Percentiles rank a stretch among this genome's conserved stretches.
Evolutionary conservation across 2,888 invertebrate genomes (phyloP).

Genomic region (Hemithea aestivaria): DNA sequence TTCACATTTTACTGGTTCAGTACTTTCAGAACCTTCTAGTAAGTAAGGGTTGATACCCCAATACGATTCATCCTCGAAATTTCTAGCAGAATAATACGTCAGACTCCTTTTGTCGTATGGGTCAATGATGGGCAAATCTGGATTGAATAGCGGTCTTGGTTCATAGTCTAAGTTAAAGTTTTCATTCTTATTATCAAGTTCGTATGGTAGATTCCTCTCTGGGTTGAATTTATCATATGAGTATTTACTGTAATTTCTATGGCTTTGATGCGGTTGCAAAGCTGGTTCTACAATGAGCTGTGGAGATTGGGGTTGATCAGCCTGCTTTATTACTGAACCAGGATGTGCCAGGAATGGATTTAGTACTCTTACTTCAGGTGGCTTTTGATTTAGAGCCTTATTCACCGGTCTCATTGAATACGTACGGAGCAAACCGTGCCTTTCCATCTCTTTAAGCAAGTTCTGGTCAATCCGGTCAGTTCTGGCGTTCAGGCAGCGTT

Average conservation of each 20-base stretch:
- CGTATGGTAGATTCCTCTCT: background rate
- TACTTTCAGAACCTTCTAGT: too few species aligned
- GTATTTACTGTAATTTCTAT: background rate
- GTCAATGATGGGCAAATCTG: background rate
- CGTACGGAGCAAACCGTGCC: background rate
- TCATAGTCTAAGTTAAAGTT: background rate
- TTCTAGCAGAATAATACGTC: too few species aligned
- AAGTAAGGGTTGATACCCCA: background rate
- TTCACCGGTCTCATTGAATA: too few species aligned
- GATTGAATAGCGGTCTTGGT: slow-evolving; percentile 1
- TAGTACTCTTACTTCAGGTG: too few species aligned
- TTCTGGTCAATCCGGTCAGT: slow-evolving; percentile 6
- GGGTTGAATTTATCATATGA: background rate
- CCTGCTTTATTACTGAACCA: too few species aligned
- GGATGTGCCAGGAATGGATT: too few species aligned
- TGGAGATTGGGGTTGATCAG: too few species aligned
- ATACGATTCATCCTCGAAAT: too few species aligned
- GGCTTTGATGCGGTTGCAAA: background rate
- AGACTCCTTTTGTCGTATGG: background rate
- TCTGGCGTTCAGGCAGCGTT: slow-evolving; percentile 3
- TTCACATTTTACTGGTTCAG: too few species aligned
- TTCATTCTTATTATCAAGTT: slow-evolving; percentile 4
- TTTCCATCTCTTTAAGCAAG: slow-evolving; percentile 7
- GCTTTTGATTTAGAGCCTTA: background rate
- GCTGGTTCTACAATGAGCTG: background rate